Conservation (phyloP, 2,797 vertebrate genomes). For the Rhabdophis nuchalis region DNA sequence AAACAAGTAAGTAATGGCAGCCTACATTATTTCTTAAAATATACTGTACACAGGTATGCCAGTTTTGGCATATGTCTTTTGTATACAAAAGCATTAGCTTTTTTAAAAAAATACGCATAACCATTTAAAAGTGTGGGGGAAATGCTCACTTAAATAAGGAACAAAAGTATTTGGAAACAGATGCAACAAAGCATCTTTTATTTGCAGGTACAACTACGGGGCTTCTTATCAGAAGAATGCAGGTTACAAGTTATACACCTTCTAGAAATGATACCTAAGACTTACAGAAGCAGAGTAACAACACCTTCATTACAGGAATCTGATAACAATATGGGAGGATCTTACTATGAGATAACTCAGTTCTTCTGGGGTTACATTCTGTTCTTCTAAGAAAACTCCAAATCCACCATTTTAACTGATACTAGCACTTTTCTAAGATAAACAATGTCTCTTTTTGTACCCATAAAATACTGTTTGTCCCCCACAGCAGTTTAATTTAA, state of each 20-base stretch:
- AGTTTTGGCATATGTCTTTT: background rate
- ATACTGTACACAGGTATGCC: background rate
- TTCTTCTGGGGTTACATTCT: background rate
- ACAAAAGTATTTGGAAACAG: background rate
- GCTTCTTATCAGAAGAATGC: background rate
- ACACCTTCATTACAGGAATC: background rate
- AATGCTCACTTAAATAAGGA: background rate
- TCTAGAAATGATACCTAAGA: background rate
- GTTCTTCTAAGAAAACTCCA: background rate
- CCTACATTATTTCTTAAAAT: background rate
- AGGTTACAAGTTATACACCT: background rate
- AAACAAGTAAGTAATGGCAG: background rate
- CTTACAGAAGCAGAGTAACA: background rate
- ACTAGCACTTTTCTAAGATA: background rate
- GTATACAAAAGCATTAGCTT: background rate
- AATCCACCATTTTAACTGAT: background rate
- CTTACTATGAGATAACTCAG: background rate
- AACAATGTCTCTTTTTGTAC: background rate
- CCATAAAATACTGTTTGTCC: background rate
- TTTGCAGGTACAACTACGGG: background rate
- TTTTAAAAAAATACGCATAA: background rate
- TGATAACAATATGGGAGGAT: background rate
- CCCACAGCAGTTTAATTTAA: background rate
- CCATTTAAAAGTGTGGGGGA: background rate
- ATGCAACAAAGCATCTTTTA: background rate